phyloP scores from a whole-genome alignment of 2,888 invertebrate genomes.

The Piscicola geometra region DNA sequence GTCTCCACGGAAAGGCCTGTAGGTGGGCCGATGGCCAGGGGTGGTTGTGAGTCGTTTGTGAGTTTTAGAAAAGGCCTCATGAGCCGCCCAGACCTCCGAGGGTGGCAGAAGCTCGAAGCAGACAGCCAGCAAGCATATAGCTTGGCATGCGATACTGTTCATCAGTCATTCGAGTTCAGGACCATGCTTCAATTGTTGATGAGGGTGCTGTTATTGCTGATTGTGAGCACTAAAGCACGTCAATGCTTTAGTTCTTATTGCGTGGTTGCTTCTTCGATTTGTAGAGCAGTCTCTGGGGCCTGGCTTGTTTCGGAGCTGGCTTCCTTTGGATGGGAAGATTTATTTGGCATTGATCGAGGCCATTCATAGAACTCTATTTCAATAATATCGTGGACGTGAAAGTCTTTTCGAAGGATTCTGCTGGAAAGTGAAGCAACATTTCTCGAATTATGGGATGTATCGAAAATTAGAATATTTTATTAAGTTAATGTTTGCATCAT shows the following conservation, averaged over 20 bases:
- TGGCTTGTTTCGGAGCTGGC: too few relatives aligned
- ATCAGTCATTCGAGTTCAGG: neutral
- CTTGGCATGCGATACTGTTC: neutral
- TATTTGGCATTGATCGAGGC: too few relatives aligned
- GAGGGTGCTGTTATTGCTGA: neutral
- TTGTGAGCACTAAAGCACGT: neutral
- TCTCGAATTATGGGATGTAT: too few relatives aligned
- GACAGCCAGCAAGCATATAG: conserved; percentile 8
- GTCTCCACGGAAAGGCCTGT: neutral
- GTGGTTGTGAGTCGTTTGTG: neutral
- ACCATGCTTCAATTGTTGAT: neutral
- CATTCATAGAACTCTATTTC: too few relatives aligned
- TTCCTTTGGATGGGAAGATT: too few relatives aligned
- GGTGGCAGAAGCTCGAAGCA: conserved; percentile 7
- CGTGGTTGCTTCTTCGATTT: neutral
- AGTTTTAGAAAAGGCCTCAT: neutral
- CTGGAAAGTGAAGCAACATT: too few relatives aligned
- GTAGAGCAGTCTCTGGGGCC: too few relatives aligned
- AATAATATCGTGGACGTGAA: too few relatives aligned
- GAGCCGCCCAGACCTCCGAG: neutral
- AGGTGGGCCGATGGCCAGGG: neutral
- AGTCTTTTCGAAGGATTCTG: too few relatives aligned
- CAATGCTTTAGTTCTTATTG: neutral
- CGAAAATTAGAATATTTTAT: too few relatives aligned
- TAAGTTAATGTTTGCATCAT: too few relatives aligned